Evolutionary conservation across 2,888 invertebrate species (phyloP).

Genomic region (Drosophila demipolita): DNA sequence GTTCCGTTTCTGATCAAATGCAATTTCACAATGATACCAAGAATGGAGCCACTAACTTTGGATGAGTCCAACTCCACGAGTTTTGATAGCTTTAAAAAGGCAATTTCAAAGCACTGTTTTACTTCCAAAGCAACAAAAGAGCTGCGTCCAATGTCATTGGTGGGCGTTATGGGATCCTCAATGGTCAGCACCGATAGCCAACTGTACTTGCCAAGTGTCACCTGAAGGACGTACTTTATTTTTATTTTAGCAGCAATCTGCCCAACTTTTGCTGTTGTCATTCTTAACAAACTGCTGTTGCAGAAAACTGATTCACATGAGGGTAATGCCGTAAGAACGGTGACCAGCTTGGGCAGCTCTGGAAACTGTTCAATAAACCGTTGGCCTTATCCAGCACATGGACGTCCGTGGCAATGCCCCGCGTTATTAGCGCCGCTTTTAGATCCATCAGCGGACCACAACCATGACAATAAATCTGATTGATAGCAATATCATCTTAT

Average conservation of each 20-base stretch:
- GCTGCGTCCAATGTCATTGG: conserved; percentile 69
- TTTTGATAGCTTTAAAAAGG: conserved; percentile 58
- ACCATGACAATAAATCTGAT: conserved; percentile 26
- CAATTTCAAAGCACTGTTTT: conserved; percentile 53
- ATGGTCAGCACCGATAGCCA: conserved; percentile 66
- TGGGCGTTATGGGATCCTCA: conserved; percentile 69
- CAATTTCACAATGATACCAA: conserved; percentile 50
- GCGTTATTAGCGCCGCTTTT: conserved; percentile 37
- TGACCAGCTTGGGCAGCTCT: conserved; percentile 65
- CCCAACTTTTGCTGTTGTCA: conserved; percentile 50
- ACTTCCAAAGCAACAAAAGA: conserved; percentile 56
- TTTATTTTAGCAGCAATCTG: conserved; percentile 56
- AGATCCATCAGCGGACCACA: conserved; percentile 44
- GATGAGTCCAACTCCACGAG: conserved; percentile 56
- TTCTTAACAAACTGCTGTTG: conserved; percentile 41
- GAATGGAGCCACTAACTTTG: conserved; percentile 52
- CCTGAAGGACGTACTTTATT: conserved; percentile 40
- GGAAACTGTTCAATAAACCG: conserved; percentile 56
- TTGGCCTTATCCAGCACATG: conserved; percentile 60
- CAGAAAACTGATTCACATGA: conserved; percentile 69
- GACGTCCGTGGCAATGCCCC: conserved; percentile 42
- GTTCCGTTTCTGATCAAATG: conserved; percentile 28
- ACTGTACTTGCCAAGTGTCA: conserved; percentile 22
- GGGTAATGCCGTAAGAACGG: conserved; percentile 56
- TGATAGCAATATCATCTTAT: conserved; percentile 59